phyloP scores from a whole-genome alignment of 1,140 invertebrate genomes.

The Ptiloglossa arizonensis region DNA sequence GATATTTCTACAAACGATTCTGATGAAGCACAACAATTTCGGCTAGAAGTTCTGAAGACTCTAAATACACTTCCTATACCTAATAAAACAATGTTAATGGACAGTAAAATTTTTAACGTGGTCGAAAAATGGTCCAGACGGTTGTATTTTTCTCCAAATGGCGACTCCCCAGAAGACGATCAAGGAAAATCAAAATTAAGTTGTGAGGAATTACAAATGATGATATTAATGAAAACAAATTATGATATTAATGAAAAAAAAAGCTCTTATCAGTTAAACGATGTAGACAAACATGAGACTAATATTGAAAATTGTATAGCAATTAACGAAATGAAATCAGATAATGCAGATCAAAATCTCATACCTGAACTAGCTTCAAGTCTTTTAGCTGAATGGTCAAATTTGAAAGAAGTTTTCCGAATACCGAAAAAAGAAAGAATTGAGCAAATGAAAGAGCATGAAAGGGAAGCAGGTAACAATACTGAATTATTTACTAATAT shows the following conservation, averaged over 20 bases:
- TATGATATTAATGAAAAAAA: slow-evolving; percentile 68
- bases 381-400: slow-evolving; percentile 89
- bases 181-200: slow-evolving; percentile 66
- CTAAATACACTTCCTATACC: slow-evolving; percentile 92
- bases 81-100: slow-evolving; percentile 95
- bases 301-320: slow-evolving; percentile 62
- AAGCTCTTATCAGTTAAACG: slow-evolving; percentile 47
- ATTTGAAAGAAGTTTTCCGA: slow-evolving; percentile 93
- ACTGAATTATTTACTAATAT: slow-evolving; percentile 10
- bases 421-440: slow-evolving; percentile 97
- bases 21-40: slow-evolving; percentile 83
- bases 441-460: slow-evolving; percentile 96
- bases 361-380: slow-evolving; percentile 85
- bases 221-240: slow-evolving; percentile 70
- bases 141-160: slow-evolving; percentile 70
- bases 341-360: slow-evolving; percentile 71
- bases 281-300: slow-evolving; percentile 65
- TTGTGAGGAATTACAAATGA: slow-evolving; percentile 62
- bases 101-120: slow-evolving; percentile 92
- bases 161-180: slow-evolving; percentile 79
- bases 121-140: slow-evolving; percentile 90
- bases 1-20: slow-evolving; percentile 83
- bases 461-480: slow-evolving; percentile 89
- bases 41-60: slow-evolving; percentile 90
- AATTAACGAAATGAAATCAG: slow-evolving; percentile 60